Conservation (phyloP, 2,888 invertebrate genomes). For the Pristionchus fissidentatus region DNA sequence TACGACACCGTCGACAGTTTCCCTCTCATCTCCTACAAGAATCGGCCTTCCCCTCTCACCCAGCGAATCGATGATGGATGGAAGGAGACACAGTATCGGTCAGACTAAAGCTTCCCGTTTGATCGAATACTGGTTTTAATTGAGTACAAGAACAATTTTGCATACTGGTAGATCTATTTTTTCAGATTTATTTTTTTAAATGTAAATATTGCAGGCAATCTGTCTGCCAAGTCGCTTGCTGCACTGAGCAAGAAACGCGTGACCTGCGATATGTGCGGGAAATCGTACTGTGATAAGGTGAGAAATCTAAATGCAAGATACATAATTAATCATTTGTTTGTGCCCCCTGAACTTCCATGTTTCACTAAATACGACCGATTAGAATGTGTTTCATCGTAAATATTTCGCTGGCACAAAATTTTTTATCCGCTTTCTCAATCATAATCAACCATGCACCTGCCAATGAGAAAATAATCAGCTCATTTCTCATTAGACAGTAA, state of each 20-base stretch:
- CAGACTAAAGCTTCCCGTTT: not conserved
- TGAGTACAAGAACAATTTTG: not conserved
- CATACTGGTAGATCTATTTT: no score
- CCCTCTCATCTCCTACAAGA: not conserved
- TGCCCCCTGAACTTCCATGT: no score
- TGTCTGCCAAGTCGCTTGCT: not conserved
- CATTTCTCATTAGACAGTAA: no score
- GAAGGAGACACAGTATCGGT: not conserved
- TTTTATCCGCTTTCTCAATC: no score
- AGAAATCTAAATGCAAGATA: not conserved
- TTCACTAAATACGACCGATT: no score
- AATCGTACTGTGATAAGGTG: conserved; percentile 98
- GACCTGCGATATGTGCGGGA: conserved; percentile 92
- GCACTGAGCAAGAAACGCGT: conserved; percentile 65
- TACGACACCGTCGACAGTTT: not conserved
- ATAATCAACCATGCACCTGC: no score
- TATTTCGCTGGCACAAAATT: not conserved
- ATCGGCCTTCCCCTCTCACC: conserved; percentile 24
- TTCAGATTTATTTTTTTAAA: not conserved
- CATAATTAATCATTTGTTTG: not conserved
- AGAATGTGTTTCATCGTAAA: not conserved
- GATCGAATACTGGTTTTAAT: not conserved
- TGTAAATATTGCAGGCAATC: not conserved
- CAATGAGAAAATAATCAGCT: no score
- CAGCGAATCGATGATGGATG: not conserved